Percentiles rank a stretch among this genome's conserved stretches.
Evolutionary conservation across 2,113 vertebrate species (phyloP).

Genomic region (Garra rufa): DNA sequence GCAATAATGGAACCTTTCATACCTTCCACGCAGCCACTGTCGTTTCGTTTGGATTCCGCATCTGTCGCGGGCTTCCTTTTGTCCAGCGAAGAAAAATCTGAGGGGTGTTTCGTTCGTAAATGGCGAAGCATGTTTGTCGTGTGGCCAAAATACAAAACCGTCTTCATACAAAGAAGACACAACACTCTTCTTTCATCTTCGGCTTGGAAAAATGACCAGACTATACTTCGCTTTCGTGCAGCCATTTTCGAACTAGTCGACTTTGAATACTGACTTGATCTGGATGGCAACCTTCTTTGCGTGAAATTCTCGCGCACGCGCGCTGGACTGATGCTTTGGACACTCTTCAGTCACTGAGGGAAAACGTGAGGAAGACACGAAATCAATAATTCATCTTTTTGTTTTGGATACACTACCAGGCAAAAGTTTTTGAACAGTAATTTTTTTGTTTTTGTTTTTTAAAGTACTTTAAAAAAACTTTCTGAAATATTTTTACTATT

Average conservation of each 20-base stretch:
- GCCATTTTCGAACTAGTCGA: conserved; percentile 49
- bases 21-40: conserved; percentile 50
- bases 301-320: conserved; percentile 22
- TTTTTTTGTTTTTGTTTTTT: too few species aligned
- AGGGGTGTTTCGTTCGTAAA: conserved; percentile 65
- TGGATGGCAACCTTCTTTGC: conserved; percentile 15
- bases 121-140: conserved; percentile 69
- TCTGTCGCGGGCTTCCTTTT: background rate
- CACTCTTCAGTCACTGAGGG: too few species aligned
- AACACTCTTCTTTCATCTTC: conserved; percentile 55
- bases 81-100: conserved; percentile 49
- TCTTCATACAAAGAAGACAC: conserved; percentile 64
- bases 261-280: conserved; percentile 4
- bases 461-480: too few species aligned
- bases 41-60: background rate
- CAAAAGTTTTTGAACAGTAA: too few species aligned
- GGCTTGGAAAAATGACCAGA: conserved; percentile 66
- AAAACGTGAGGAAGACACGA: background rate
- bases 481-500: too few species aligned
- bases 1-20: background rate
- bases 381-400: conserved; percentile 8
- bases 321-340: background rate
- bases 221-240: conserved; percentile 63
- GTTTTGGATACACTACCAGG: background rate
- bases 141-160: conserved; percentile 59